A percentile compares a stretch with the other conserved stretches of the same genome.
Evolutionary conservation across 2,113 vertebrate genomes (phyloP).

Genomic region (Sitta europaea): DNA sequence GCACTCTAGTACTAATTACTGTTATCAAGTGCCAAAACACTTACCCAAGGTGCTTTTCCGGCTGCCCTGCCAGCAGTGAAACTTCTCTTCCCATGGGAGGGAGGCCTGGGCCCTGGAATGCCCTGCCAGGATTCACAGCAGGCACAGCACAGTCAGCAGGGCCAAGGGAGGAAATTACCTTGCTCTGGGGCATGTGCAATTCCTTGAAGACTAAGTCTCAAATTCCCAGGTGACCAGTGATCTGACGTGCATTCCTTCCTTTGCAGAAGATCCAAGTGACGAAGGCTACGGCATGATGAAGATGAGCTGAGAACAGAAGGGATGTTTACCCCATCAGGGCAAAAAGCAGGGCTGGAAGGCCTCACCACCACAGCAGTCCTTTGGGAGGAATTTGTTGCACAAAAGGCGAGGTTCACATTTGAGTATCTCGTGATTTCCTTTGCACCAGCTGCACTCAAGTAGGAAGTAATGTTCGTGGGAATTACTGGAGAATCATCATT

Average conservation of each 20-base stretch:
- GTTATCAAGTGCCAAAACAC: not conserved
- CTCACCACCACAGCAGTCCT: not conserved
- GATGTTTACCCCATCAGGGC: not conserved
- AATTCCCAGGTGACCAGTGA: not conserved
- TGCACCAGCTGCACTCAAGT: not conserved
- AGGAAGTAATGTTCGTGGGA: not conserved
- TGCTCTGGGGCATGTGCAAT: not conserved
- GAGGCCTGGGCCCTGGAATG: not conserved
- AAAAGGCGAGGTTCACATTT: not conserved
- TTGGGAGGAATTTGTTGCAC: not conserved
- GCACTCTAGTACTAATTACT: not conserved
- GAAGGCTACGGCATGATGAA: accelerated
- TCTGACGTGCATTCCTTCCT: not conserved
- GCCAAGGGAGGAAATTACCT: not conserved
- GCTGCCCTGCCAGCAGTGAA: not conserved
- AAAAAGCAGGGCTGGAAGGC: not conserved
- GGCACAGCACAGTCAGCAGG: not conserved
- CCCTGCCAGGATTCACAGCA: not conserved
- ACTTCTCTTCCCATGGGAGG: not conserved
- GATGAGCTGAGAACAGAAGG: not conserved
- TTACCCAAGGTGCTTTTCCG: not conserved
- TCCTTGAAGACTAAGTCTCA: not conserved
- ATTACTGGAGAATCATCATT: not conserved
- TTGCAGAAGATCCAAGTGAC: not conserved
- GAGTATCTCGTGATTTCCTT: constrained; percentile 10